These are phyloP conservation scores for Argyresthia albistria DNA, from an alignment of 2,888 invertebrate genomes.

Conservation along the genomic window DNA sequence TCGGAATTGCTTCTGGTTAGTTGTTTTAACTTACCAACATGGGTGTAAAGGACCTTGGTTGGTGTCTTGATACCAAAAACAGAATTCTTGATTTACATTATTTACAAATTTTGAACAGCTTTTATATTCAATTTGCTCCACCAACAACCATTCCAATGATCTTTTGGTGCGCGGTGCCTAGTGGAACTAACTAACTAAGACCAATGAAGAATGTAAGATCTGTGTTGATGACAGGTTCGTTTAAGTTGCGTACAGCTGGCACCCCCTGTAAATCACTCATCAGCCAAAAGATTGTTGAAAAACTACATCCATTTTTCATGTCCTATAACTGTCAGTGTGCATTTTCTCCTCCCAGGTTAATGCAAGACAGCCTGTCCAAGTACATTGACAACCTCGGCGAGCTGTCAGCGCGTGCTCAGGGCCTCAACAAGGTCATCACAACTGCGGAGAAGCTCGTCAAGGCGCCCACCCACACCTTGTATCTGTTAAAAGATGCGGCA, in stretches of 20 bases:
- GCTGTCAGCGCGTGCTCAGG: constrained; percentile 82
- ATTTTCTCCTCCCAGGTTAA: constrained; percentile 19
- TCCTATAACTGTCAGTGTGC: too few relatives aligned
- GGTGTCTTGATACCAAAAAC: background rate
- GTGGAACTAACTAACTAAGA: background rate
- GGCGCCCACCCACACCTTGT: constrained; percentile 59
- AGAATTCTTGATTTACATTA: background rate
- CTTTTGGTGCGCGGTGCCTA: background rate
- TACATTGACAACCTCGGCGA: constrained; percentile 80
- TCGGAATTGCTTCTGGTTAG: background rate
- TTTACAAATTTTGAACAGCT: background rate
- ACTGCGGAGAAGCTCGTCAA: constrained; percentile 75
- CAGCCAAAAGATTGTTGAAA: too few relatives aligned
- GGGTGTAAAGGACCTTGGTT: background rate
- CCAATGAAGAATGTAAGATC: background rate
- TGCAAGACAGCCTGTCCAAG: constrained; percentile 47
- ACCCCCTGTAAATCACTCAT: constrained; percentile 10
- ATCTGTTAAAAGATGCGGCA: constrained; percentile 33
- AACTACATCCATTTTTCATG: constrained; percentile 4
- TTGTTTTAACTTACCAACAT: background rate
- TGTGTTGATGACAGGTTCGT: background rate
- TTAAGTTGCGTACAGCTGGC: constrained; percentile 1
- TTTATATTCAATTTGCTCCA: background rate
- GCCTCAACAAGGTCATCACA: constrained; percentile 80
- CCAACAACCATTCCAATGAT: too few relatives aligned